These are phyloP conservation scores for Microplitis deprimator DNA, from an alignment of 2,888 invertebrate species.

Conservation along the genomic window DNA sequence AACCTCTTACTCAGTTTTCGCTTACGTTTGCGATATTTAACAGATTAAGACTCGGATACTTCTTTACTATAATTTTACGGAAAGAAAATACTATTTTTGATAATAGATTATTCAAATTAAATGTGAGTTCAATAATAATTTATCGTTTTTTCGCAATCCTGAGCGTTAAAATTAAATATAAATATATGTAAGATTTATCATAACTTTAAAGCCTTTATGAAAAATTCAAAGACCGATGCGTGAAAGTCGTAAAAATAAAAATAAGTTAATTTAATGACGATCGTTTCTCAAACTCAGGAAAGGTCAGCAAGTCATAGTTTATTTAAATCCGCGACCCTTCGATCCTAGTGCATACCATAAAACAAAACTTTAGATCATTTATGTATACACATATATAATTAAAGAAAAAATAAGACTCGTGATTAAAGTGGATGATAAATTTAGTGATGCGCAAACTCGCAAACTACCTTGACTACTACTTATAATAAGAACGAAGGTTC, in stretches of 20 bases:
- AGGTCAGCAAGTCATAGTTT: slow-evolving; percentile 32
- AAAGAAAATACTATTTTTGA: neutral
- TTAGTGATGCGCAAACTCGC: neutral
- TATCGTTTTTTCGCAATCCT: too few species aligned
- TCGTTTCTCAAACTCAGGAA: slow-evolving; percentile 14
- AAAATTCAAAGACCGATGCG: slow-evolving; percentile 30
- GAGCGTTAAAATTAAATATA: too few species aligned
- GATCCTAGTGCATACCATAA: neutral
- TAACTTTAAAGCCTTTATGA: slow-evolving; percentile 26
- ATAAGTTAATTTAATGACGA: slow-evolving; percentile 28
- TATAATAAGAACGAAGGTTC: neutral
- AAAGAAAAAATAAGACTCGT: neutral
- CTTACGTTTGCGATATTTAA: slow-evolving; percentile 9
- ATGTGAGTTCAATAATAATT: neutral
- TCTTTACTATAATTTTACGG: slow-evolving; percentile 24
- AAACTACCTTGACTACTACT: neutral
- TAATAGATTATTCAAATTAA: slow-evolving; percentile 17
- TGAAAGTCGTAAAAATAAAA: slow-evolving; percentile 31
- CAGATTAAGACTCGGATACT: neutral
- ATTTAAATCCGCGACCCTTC: slow-evolving; percentile 23
- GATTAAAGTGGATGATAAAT: neutral
- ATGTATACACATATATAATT: neutral
- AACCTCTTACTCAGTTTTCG: slow-evolving; percentile 11
- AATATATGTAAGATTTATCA: too few species aligned
- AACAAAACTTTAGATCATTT: neutral